Conservation (phyloP, 2,797 vertebrate species). For the Cossypha niveicapilla region DNA sequence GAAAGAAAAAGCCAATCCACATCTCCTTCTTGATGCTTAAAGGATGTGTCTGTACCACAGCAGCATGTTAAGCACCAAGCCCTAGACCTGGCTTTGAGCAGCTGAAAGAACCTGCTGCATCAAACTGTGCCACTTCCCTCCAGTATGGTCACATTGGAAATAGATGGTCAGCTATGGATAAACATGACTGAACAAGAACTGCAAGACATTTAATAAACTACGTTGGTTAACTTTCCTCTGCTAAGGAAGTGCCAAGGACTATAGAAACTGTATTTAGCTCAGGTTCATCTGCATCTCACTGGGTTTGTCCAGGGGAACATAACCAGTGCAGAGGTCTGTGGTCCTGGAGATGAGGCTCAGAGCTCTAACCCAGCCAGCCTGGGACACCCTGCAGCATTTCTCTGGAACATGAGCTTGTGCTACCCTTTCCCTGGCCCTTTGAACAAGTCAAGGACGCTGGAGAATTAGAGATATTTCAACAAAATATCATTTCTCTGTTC, state of each 20-base stretch:
- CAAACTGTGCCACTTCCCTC: neutral
- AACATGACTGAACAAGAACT: neutral
- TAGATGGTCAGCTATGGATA: neutral
- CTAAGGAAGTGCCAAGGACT: neutral
- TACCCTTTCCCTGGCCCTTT: neutral
- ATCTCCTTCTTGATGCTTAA: constrained; percentile 40
- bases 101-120: neutral
- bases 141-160: neutral
- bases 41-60: neutral
- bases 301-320: neutral
- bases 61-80: constrained; percentile 35
- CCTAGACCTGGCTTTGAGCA: neutral
- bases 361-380: neutral
- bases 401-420: neutral
- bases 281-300: neutral
- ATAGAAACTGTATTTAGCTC: neutral
- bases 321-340: neutral
- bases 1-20: neutral
- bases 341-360: neutral
- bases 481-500: neutral
- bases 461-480: neutral
- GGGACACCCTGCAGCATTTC: neutral
- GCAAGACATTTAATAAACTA: neutral
- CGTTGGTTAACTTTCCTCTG: neutral
- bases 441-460: neutral